Evolutionary conservation across 2,797 vertebrate genomes (phyloP).

Genomic region (Sylvilagus floridanus): DNA sequence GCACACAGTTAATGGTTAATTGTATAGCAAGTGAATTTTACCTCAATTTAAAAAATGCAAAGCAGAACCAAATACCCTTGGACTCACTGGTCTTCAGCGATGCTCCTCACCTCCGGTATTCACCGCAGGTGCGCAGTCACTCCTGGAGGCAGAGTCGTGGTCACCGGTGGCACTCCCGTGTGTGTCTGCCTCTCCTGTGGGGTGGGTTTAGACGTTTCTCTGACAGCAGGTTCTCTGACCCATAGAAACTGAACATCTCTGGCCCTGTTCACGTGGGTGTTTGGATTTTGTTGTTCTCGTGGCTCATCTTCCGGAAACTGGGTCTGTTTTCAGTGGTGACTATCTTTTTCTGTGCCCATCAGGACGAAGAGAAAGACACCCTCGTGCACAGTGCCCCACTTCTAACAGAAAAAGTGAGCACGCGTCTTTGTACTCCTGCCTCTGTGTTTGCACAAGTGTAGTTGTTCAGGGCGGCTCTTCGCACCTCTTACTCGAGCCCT

Average conservation of each 20-base stretch:
- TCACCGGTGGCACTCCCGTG: not conserved
- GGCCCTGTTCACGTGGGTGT: not conserved
- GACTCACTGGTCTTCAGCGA: not conserved
- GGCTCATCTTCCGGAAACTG: slow-evolving; percentile 1
- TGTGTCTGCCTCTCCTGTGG: not conserved
- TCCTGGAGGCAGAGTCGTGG: not conserved
- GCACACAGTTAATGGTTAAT: not conserved
- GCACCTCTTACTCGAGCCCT: not conserved
- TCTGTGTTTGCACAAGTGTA: too few relatives aligned
- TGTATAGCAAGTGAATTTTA: slow-evolving; percentile 14
- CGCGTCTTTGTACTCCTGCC: not conserved
- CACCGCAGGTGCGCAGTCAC: not conserved
- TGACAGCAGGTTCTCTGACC: not conserved
- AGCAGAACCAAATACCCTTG: not conserved
- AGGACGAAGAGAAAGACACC: slow-evolving; percentile 70
- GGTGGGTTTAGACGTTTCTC: not conserved
- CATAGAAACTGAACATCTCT: not conserved
- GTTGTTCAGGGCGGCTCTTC: not conserved
- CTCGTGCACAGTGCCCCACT: slow-evolving; percentile 79
- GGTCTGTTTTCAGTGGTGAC: slow-evolving; percentile 31
- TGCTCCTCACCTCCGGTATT: not conserved
- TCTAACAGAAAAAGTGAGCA: slow-evolving; percentile 86
- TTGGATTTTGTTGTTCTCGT: not conserved
- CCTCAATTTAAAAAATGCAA: not conserved
- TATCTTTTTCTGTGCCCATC: not conserved